Evolutionary conservation across 2,113 vertebrate genomes (phyloP).

Genomic region (Chaetura pelagica): DNA sequence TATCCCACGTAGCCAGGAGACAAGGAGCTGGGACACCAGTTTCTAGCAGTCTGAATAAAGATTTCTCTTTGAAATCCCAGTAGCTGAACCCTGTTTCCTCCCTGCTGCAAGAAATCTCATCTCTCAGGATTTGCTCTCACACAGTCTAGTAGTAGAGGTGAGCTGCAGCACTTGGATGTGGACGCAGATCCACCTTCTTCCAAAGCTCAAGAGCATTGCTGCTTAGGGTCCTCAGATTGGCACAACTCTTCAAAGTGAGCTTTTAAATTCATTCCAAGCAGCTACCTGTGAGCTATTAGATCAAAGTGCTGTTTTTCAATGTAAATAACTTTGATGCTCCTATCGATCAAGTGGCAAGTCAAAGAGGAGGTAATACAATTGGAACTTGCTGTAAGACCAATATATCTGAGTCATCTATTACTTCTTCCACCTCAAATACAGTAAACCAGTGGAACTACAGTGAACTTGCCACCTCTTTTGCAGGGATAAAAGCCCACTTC

Average conservation of each 20-base stretch:
- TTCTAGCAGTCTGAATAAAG: not conserved
- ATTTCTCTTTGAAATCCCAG: not conserved
- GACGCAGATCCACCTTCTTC: not conserved
- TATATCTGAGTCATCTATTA: not conserved
- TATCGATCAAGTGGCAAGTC: not conserved
- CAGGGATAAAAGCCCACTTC: conserved; percentile 32
- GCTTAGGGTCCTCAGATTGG: not conserved
- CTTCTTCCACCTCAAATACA: not conserved
- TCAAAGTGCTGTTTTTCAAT: not conserved
- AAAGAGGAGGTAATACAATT: not conserved
- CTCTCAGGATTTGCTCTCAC: not conserved
- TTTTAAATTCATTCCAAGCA: not conserved
- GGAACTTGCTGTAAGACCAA: not conserved
- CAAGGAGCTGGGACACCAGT: not conserved
- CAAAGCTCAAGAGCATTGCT: not conserved
- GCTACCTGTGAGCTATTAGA: not conserved
- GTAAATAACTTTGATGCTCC: not conserved
- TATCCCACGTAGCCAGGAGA: not conserved
- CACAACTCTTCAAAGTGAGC: not conserved
- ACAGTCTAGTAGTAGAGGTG: not conserved
- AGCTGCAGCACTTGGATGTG: not conserved
- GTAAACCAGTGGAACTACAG: conserved; percentile 6
- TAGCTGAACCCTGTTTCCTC: not conserved
- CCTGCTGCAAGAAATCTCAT: not conserved
- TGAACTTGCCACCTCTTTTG: not conserved